Conservation (phyloP, 2,888 invertebrate genomes). For the Adelognathus sp. region DNA sequence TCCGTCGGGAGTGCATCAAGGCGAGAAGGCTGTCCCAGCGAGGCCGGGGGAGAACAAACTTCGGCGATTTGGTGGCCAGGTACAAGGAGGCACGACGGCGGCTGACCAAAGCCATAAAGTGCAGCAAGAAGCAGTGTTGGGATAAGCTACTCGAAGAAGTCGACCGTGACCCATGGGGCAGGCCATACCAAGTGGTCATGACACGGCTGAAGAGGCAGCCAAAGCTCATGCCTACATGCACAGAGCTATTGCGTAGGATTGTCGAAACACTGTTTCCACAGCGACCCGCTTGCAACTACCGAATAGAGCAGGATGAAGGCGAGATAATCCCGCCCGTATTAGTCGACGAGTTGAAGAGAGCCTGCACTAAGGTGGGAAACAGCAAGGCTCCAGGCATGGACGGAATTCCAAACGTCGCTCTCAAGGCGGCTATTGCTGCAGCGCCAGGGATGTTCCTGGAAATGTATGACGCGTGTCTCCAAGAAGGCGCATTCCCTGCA, state of each 20-base stretch:
- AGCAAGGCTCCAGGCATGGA: conserved; percentile 59
- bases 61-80: background rate
- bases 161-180: conserved; percentile 50
- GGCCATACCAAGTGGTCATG: conserved; percentile 58
- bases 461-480: conserved; percentile 26
- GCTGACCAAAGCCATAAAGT: conserved; percentile 38
- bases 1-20: conserved; percentile 5
- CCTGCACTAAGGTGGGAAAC: conserved; percentile 45
- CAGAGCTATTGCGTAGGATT: conserved; percentile 52
- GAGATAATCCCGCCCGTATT: conserved; percentile 17
- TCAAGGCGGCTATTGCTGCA: conserved; percentile 51
- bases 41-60: background rate
- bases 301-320: background rate
- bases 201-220: conserved; percentile 33
- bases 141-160: conserved; percentile 40
- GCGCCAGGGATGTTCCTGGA: conserved; percentile 52
- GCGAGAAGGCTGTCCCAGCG: conserved; percentile 12
- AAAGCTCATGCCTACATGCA: conserved; percentile 48
- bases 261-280: conserved; percentile 47
- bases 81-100: background rate
- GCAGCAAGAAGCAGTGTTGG: conserved; percentile 26
- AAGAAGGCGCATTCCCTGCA: conserved; percentile 51
- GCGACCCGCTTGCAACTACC: conserved; percentile 3
- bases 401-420: conserved; percentile 55
- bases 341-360: conserved; percentile 34